These are phyloP conservation scores for Callocephalon fimbriatum DNA, from an alignment of 2,113 vertebrate species.

Conservation along the genomic window DNA sequence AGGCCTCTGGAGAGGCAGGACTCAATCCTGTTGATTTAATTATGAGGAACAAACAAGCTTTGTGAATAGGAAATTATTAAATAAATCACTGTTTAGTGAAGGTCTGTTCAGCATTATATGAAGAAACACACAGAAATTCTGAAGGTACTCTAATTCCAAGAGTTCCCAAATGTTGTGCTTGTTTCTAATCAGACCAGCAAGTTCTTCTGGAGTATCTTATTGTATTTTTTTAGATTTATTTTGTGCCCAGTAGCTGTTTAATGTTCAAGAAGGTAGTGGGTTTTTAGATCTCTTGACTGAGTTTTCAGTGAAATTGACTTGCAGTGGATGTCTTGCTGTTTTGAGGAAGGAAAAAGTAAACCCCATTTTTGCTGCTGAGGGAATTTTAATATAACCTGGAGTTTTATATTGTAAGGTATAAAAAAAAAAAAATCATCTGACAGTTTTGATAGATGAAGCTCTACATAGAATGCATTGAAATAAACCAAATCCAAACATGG, in stretches of 20 bases:
- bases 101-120: neutral
- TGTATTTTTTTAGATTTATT: neutral
- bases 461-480: neutral
- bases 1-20: conserved; percentile 18
- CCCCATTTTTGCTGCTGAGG: neutral
- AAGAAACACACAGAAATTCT: neutral
- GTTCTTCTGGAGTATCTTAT: neutral
- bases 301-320: neutral
- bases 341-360: neutral
- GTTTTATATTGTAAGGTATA: neutral
- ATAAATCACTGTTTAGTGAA: neutral
- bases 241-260: neutral
- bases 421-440: neutral
- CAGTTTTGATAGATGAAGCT: neutral
- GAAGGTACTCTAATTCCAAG: neutral
- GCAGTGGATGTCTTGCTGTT: neutral
- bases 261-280: neutral
- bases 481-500: neutral
- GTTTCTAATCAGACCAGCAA: neutral
- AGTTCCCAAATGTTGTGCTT: neutral
- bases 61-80: neutral
- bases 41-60: neutral
- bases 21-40: neutral
- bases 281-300: neutral
- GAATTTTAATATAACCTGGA: neutral